These are phyloP conservation scores for Oscheius sp. DNA, from an alignment of 2,888 invertebrate species.

Conservation along the genomic window DNA sequence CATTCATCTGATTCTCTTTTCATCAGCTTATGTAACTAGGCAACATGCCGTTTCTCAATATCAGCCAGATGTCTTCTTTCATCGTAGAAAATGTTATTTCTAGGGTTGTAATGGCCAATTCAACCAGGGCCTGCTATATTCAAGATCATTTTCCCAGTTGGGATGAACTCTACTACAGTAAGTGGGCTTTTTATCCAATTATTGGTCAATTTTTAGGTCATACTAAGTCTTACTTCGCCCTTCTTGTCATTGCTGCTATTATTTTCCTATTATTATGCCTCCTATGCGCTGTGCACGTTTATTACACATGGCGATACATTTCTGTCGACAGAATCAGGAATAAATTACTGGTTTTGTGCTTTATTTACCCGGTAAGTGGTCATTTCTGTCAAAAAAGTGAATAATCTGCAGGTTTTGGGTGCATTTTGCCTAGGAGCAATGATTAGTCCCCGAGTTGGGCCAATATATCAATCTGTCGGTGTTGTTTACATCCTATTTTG, in stretches of 20 bases:
- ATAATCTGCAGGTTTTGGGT: slow-evolving; percentile 16
- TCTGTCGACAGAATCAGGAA: slow-evolving; percentile 23
- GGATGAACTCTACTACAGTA: slow-evolving; percentile 30
- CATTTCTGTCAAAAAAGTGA: background rate
- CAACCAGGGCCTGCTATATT: background rate
- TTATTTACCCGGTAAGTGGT: slow-evolving; percentile 29
- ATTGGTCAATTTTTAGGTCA: slow-evolving; percentile 7
- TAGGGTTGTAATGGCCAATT: background rate
- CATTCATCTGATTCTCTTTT: no score
- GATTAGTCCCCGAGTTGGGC: slow-evolving; percentile 28
- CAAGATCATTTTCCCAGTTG: slow-evolving; percentile 19
- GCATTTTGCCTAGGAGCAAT: slow-evolving; percentile 23
- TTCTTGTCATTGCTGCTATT: slow-evolving; percentile 13
- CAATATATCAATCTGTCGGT: slow-evolving; percentile 17
- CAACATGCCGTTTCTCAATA: background rate
- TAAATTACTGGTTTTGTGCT: slow-evolving; percentile 22
- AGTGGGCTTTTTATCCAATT: background rate
- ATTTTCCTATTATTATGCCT: slow-evolving; percentile 2
- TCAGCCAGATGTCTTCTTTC: background rate
- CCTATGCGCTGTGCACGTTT: slow-evolving; percentile 4
- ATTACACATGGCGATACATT: slow-evolving; percentile 21
- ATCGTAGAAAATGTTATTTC: background rate
- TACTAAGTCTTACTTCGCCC: slow-evolving; percentile 3
- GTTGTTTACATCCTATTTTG: slow-evolving; percentile 28
- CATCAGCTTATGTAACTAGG: background rate